phyloP scores from a whole-genome alignment of 2,797 vertebrate species.

The Gymnoscopelus microlampas region DNA sequence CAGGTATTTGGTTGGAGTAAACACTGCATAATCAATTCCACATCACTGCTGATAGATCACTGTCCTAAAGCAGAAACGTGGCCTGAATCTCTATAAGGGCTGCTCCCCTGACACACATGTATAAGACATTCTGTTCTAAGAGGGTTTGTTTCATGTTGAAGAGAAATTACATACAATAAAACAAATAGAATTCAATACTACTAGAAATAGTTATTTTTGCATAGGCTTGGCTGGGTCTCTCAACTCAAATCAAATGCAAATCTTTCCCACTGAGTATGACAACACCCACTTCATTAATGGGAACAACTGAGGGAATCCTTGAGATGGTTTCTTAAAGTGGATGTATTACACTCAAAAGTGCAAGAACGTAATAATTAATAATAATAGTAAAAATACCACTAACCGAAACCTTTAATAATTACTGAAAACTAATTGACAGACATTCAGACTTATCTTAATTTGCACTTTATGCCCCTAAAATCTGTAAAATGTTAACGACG shows the following conservation, averaged over 20 bases:
- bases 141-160: constrained; percentile 26
- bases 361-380: neutral
- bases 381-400: neutral
- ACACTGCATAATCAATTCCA: constrained; percentile 53
- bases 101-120: constrained; percentile 22
- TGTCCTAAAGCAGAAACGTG: constrained; percentile 41
- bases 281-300: neutral
- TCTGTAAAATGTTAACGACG: neutral
- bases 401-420: neutral
- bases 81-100: constrained; percentile 38
- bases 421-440: constrained; percentile 4
- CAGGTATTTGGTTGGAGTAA: constrained; percentile 35
- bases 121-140: constrained; percentile 24
- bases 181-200: no score
- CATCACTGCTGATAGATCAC: constrained; percentile 59
- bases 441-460: neutral
- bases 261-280: constrained; percentile 1
- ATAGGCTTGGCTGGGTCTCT: neutral
- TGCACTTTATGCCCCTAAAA: neutral
- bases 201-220: neutral
- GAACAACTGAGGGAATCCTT: neutral
- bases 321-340: neutral
- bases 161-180: no score
- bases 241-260: constrained; percentile 4
- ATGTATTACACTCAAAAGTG: neutral